A percentile compares a stretch with the other conserved stretches of the same genome.
Conservation (phyloP, 30 jellyfish, hydroid and myxozoan species). For the Turritopsis rubra region DNA sequence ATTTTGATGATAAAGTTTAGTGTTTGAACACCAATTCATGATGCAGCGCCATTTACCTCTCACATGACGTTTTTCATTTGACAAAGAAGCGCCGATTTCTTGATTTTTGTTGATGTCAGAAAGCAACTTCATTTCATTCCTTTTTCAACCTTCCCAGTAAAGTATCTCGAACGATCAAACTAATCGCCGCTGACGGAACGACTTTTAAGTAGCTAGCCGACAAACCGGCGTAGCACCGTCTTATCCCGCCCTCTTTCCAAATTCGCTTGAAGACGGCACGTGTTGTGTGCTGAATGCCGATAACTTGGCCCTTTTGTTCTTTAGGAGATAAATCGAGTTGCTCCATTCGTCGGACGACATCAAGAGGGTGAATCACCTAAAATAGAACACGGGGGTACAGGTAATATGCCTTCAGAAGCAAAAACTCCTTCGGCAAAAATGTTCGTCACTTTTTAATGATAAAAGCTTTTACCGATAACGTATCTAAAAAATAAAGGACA, state of each 20-base stretch:
- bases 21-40: no score
- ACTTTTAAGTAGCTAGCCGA: slow-evolving; percentile 72
- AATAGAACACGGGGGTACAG: neutral
- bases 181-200: slow-evolving; percentile 69
- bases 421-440: neutral
- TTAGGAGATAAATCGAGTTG: no score
- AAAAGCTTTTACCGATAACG: no score
- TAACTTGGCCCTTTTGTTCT: slow-evolving; percentile 18
- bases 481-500: no score
- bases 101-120: no score
- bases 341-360: slow-evolving; percentile 70
- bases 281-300: neutral
- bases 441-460: neutral
- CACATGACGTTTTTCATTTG: no score
- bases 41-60: no score
- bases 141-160: slow-evolving; percentile 56
- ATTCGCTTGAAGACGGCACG: slow-evolving; percentile 30
- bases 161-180: slow-evolving; percentile 67
- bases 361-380: slow-evolving; percentile 81
- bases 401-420: neutral
- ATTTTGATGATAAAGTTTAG: no score
- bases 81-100: no score
- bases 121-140: neutral
- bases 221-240: slow-evolving; percentile 67
- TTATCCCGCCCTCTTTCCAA: slow-evolving; percentile 54